Evolutionary conservation across 2,888 invertebrate genomes (phyloP), one percentile per base, ranked within the genome.

Genomic region (Tinea semifulvella): DNA sequence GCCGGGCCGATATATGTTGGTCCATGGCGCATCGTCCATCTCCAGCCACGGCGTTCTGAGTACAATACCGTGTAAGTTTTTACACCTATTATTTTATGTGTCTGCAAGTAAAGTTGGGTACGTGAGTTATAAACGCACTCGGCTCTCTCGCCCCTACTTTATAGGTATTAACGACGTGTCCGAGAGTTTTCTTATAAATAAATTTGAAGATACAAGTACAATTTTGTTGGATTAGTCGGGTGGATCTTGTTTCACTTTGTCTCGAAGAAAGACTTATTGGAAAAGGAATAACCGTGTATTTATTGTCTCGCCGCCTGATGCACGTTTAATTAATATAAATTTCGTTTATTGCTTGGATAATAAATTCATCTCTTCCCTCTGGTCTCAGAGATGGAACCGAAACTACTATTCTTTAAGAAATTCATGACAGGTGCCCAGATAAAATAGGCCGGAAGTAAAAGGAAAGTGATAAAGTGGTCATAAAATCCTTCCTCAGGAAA

Each of bases 141-240:
- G 77, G 75, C 77, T 75, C 75, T 77, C 74, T 76, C 75, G 77
- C 77, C 77, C 79, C 79, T 80, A 79, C 80, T 80, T 80, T 80
- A 80, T 80, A 80, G 79, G 80, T 80, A 80, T 80, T 80, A 80
- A 80, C 80, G 80, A 76, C 80, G 77, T 80, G 80, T 80, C 80
- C 79, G 73, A 80, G 80, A 79, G 79, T 80, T 80, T 80, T 80
- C 80, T 80, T 80, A 80, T 80, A 80, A 80, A 80, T 80, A 80
- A 80, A 80, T 80, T 80, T 80, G 80, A 80, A 80, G 77, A 80
- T 80, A 75, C 76, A 77, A 79, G 75, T 76, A 79, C 76, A 79
- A 79, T 77, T 80, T 80, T 80, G 80, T 80, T 70, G 80, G 79
- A 80, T 80, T 80, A 80, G 79, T 75, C 64, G 72, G 79, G 76